Conservation (phyloP, 2,113 vertebrate species). For the Halcyon senegalensis region DNA sequence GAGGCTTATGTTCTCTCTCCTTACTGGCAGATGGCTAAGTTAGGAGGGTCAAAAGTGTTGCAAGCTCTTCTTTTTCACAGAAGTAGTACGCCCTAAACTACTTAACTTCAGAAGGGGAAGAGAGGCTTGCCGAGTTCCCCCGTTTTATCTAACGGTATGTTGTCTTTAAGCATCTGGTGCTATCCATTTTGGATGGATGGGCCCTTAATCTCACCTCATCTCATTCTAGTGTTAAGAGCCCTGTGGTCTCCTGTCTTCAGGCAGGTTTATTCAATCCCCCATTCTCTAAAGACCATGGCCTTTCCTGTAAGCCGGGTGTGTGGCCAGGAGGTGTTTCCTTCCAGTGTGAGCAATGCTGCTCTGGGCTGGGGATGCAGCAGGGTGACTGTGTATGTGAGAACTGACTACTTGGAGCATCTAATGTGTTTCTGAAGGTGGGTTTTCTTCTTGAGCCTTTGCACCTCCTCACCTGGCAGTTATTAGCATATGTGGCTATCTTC, state of each 20-base stretch:
- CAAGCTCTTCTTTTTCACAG: background rate
- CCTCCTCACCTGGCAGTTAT: background rate
- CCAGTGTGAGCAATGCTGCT: background rate
- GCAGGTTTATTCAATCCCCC: background rate
- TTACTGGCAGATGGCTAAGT: background rate
- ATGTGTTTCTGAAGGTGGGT: background rate
- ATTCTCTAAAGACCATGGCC: background rate
- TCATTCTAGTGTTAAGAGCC: background rate
- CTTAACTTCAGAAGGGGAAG: background rate
- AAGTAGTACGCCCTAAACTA: background rate
- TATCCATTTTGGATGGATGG: background rate
- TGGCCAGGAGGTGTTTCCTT: background rate
- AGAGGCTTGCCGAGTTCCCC: background rate
- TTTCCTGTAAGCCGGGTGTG: background rate
- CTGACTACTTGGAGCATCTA: rapidly evolving
- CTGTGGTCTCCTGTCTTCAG: background rate
- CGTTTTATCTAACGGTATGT: background rate
- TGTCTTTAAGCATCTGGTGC: background rate
- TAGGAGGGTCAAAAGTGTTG: background rate
- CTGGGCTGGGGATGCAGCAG: rapidly evolving
- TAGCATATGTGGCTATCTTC: background rate
- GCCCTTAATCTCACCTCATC: background rate
- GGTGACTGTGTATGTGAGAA: background rate
- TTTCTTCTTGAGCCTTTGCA: background rate
- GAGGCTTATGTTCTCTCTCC: background rate